Evolutionary conservation across 2,113 vertebrate genomes (phyloP).

Genomic region (Erythrolamprus reginae): DNA sequence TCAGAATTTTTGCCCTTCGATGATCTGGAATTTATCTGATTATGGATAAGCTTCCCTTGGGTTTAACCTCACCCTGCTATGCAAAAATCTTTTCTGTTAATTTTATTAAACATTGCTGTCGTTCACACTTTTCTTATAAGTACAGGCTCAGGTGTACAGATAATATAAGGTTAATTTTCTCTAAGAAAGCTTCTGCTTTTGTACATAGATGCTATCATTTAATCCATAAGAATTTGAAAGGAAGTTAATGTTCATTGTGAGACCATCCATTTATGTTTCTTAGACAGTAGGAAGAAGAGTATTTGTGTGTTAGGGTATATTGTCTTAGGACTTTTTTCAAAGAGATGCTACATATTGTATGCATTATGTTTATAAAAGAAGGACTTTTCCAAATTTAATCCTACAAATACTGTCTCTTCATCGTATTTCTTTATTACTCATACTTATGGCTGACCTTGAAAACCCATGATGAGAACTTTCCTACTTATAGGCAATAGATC

Average conservation of each 20-base stretch:
- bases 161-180: constrained; percentile 63
- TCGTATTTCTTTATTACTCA: constrained; percentile 83
- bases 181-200: constrained; percentile 56
- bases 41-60: constrained; percentile 55
- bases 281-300: constrained; percentile 53
- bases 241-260: constrained; percentile 59
- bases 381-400: constrained; percentile 59
- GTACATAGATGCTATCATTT: constrained; percentile 64
- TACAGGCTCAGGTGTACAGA: constrained; percentile 72
- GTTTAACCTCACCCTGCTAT: constrained; percentile 71
- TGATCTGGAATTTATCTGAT: constrained; percentile 50
- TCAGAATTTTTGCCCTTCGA: constrained; percentile 49
- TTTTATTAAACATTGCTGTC: constrained; percentile 59
- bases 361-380: constrained; percentile 69
- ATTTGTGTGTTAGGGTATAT: constrained; percentile 74
- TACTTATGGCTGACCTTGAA: constrained; percentile 54
- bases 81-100: constrained; percentile 67
- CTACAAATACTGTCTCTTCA: constrained; percentile 66
- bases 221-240: constrained; percentile 59
- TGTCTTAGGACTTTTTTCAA: constrained; percentile 67
- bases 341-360: constrained; percentile 82
- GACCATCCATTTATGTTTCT: constrained; percentile 61
- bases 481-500: constrained; percentile 75
- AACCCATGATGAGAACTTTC: constrained; percentile 70
- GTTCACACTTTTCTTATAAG: constrained; percentile 61